These are phyloP conservation scores for Calliphora vicina DNA, from an alignment of 1,140 invertebrate species.

Conservation along the genomic window DNA sequence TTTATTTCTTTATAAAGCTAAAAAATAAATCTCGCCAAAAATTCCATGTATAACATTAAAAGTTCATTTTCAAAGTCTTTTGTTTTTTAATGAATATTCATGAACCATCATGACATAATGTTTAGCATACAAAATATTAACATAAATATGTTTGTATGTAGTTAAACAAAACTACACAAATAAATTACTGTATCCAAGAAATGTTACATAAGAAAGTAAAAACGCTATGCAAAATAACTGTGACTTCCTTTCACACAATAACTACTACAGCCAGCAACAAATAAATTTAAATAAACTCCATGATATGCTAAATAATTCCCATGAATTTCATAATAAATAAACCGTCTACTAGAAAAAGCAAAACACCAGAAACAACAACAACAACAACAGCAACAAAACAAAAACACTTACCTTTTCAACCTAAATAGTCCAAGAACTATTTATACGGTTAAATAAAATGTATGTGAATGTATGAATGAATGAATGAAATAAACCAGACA, in stretches of 20 bases:
- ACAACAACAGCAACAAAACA: neutral
- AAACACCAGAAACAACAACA: neutral
- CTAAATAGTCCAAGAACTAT: slow-evolving; percentile 9
- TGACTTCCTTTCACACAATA: neutral
- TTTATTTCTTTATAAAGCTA: too few relatives aligned
- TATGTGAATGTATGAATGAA: slow-evolving; percentile 12
- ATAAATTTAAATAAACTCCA: too few relatives aligned
- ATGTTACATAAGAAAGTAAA: slow-evolving; percentile 10
- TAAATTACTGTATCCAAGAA: neutral
- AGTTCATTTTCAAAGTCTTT: too few relatives aligned
- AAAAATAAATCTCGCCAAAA: too few relatives aligned
- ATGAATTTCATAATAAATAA: neutral
- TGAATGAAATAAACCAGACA: slow-evolving; percentile 7
- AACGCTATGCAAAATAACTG: neutral
- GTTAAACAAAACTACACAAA: neutral
- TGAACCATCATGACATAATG: too few relatives aligned
- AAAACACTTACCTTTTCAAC: slow-evolving; percentile 33
- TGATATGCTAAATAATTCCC: neutral
- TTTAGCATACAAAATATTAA: too few relatives aligned
- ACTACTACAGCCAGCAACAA: too few relatives aligned
- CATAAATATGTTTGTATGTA: too few relatives aligned
- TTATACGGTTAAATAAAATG: neutral
- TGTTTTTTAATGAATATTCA: too few relatives aligned
- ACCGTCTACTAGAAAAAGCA: neutral
- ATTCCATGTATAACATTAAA: too few relatives aligned